Percentiles rank a stretch among this genome's conserved stretches.
Evolutionary conservation across 2,888 invertebrate genomes (phyloP).

Genomic region (Metopia argyrocephala): DNA sequence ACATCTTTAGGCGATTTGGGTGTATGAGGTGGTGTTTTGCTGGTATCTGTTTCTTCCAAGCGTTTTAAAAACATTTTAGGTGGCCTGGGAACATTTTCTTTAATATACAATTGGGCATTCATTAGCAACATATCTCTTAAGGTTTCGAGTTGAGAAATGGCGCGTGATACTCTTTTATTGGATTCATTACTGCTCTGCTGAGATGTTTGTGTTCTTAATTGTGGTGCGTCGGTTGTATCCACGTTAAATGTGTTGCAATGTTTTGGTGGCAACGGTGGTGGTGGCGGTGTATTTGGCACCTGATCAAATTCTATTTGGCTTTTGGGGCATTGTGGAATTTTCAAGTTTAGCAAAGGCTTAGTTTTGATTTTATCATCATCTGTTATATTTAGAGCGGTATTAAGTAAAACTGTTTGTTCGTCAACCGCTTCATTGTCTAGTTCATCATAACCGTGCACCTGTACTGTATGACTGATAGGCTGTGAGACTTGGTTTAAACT

Average conservation of each 20-base stretch:
- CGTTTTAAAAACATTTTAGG: slow-evolving; percentile 78
- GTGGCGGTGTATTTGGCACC: slow-evolving; percentile 80
- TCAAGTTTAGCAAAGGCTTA: slow-evolving; percentile 59
- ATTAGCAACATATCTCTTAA: slow-evolving; percentile 79
- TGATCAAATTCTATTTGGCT: slow-evolving; percentile 71
- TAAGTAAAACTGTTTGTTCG: slow-evolving; percentile 68
- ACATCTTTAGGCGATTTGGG: slow-evolving; percentile 70
- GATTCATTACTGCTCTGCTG: slow-evolving; percentile 37
- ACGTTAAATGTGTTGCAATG: background rate
- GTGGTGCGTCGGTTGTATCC: slow-evolving; percentile 26
- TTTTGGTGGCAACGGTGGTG: slow-evolving; percentile 80
- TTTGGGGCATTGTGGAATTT: background rate
- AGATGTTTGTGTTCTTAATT: slow-evolving; percentile 68
- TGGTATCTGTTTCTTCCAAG: slow-evolving; percentile 75
- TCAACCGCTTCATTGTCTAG: slow-evolving; percentile 70
- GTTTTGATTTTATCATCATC: slow-evolving; percentile 74
- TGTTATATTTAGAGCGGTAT: slow-evolving; percentile 68
- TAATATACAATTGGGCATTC: slow-evolving; percentile 81
- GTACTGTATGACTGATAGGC: slow-evolving; percentile 66
- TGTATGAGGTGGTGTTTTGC: slow-evolving; percentile 51
- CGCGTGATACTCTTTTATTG: slow-evolving; percentile 66
- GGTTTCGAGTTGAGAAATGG: slow-evolving; percentile 74
- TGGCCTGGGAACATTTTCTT: slow-evolving; percentile 80
- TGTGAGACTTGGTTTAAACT: slow-evolving; percentile 17
- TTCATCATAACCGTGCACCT: slow-evolving; percentile 69